These are phyloP conservation scores for Salmo trutta DNA, from an alignment of 2,797 vertebrate species.

Conservation along the genomic window DNA sequence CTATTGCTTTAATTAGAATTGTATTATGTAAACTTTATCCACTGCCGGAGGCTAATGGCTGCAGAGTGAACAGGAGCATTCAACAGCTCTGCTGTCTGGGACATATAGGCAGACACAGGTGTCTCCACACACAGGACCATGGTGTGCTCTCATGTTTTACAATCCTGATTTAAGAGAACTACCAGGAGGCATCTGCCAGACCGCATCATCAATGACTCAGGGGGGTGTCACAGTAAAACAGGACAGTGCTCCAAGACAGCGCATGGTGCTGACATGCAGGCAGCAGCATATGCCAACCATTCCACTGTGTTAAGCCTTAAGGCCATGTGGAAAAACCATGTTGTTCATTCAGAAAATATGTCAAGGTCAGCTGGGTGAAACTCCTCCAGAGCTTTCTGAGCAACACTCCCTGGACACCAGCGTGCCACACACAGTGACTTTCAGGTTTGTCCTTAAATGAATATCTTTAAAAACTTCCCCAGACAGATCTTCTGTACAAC, in stretches of 20 bases:
- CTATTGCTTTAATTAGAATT: slow-evolving; percentile 55
- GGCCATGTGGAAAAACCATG: not conserved
- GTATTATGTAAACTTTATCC: not conserved
- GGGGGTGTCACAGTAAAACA: not conserved
- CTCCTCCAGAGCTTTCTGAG: not conserved
- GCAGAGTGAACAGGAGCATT: slow-evolving; percentile 8
- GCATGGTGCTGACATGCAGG: not conserved
- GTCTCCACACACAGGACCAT: not conserved
- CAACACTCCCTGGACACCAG: not conserved
- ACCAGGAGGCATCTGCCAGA: slow-evolving; percentile 14
- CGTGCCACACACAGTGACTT: not conserved
- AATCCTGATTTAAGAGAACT: slow-evolving; percentile 25
- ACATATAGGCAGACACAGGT: not conserved
- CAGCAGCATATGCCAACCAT: not conserved
- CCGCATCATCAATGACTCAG: slow-evolving; percentile 4
- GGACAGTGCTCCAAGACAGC: not conserved
- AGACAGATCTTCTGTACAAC: not conserved
- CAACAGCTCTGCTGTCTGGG: slow-evolving; percentile 7
- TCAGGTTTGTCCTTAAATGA: not conserved
- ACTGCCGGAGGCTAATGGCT: not conserved
- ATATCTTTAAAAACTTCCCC: not conserved
- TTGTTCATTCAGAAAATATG: slow-evolving; percentile 8
- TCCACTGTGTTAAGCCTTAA: not conserved
- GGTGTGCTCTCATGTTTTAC: slow-evolving; percentile 29
- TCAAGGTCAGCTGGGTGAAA: not conserved